Evolutionary conservation across 2,888 invertebrate species (phyloP), one percentile per base, ranked within the genome.

Genomic region (Tolmerus cingulatus): DNA sequence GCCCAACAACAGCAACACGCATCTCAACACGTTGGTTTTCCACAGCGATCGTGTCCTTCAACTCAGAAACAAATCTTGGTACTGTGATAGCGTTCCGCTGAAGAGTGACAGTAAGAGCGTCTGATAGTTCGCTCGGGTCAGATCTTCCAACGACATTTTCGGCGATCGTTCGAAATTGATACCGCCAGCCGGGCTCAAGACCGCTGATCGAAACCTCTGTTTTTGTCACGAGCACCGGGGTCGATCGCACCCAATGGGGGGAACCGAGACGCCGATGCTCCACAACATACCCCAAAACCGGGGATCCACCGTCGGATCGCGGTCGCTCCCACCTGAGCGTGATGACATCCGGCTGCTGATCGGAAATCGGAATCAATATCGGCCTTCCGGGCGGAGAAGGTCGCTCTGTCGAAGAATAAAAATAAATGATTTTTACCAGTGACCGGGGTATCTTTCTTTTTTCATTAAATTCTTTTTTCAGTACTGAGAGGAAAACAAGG

Each of bases 151-250:
- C 96, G 51, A 96, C 95, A 93, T 99, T 99, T 91, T 98, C 95
- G 0, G 99, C 98, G 87, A 96, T 96, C 19, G 98, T 96, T 87
- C 99, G 95, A 94, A 98, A 98, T 93, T 96, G 97, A 92, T 97
- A 97, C 84, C 96, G 94, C 94, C 96, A 96, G 87, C 97, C 97
- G 0, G 97, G 97, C 91, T 97, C 96, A 55, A 98, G 94, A 27
- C 97, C 97, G 89, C 96, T 95, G 66, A 98, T 94, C 77, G 96
- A 95, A 46, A 97, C 94, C 92, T 97, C 97, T 37, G 96, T 95
- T 57, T 94, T 94, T 46, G 94, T 93, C 37, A 97, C 96, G 4
- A 96, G 94, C 23, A 95, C 94, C 9, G 97, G 96, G 12, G 96
- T 95, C 9, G 97, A 96, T 88, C 96, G 95, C 40, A 97, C 95